Percentiles rank a stretch among this genome's conserved stretches.
Conservation (phyloP, 2,888 invertebrate species). For the Gonocerus acuteangulatus region DNA sequence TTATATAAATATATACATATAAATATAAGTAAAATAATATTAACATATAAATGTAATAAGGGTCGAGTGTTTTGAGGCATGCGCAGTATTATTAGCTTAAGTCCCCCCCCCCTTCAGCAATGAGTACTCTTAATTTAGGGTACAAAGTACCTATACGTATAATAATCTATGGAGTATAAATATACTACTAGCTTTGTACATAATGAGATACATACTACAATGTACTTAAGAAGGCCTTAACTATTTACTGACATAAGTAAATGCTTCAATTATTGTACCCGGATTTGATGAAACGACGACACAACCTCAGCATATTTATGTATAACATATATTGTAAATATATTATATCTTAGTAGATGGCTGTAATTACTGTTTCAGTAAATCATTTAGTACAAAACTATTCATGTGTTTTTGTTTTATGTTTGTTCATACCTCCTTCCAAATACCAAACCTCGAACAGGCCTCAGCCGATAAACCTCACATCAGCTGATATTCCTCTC, state of each 20-base stretch:
- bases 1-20: constrained; percentile 15
- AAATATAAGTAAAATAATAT: constrained; percentile 13
- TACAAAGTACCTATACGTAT: not conserved
- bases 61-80: not conserved
- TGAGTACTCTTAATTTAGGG: not conserved
- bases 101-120: not conserved
- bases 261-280: not conserved
- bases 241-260: not conserved
- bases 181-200: constrained; percentile 11
- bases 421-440: not conserved
- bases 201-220: not conserved
- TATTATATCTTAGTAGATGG: constrained; percentile 20
- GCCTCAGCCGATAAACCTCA: too few relatives aligned
- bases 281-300: not conserved
- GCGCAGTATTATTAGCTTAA: constrained; percentile 21
- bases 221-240: not conserved
- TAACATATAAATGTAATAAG: not conserved
- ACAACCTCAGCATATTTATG: constrained; percentile 3
- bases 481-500: too few relatives aligned
- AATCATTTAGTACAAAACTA: constrained; percentile 18
- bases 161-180: too few relatives aligned
- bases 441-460: too few relatives aligned
- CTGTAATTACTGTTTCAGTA: constrained; percentile 29
- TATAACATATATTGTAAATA: not conserved
- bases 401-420: not conserved